phyloP scores from a whole-genome alignment of 35 echinoderm and acorn worm genomes.

The Ptychodera flava region DNA sequence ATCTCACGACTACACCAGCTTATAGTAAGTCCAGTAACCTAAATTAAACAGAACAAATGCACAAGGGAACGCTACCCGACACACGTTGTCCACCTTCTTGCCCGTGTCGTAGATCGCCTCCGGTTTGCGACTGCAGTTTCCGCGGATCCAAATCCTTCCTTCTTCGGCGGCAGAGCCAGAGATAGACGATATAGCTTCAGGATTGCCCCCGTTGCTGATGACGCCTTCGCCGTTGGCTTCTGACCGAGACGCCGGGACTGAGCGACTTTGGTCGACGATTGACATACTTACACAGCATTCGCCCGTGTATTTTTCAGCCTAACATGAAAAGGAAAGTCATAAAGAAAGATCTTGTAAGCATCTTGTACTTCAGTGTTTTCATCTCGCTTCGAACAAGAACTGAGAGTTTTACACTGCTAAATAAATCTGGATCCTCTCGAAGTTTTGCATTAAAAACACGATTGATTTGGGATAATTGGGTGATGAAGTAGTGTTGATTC shows the following conservation, averaged over 20 bases:
- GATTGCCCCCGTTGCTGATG: not conserved
- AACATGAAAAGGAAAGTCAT: no score
- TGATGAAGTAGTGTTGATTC: no score
- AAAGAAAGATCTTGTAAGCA: no score
- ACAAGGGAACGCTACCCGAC: slow-evolving; percentile 33
- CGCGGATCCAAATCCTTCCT: not conserved
- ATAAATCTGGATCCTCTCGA: no score
- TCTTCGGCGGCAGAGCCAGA: not conserved
- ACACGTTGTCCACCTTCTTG: slow-evolving; percentile 34
- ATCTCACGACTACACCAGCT: no score
- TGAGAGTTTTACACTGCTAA: no score
- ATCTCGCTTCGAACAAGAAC: no score
- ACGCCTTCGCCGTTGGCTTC: not conserved
- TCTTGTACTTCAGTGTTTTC: no score
- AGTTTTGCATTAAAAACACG: no score
- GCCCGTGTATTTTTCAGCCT: not conserved
- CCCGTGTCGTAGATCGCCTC: not conserved
- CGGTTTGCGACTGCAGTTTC: not conserved
- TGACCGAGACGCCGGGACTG: not conserved
- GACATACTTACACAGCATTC: not conserved
- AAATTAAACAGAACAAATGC: slow-evolving; percentile 49
- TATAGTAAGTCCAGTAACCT: slow-evolving; percentile 46
- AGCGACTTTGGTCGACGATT: not conserved
- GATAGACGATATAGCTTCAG: not conserved
- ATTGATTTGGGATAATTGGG: no score